Evolutionary conservation across 2,113 vertebrate genomes (phyloP).

Genomic region (Nesogale talazaci): DNA sequence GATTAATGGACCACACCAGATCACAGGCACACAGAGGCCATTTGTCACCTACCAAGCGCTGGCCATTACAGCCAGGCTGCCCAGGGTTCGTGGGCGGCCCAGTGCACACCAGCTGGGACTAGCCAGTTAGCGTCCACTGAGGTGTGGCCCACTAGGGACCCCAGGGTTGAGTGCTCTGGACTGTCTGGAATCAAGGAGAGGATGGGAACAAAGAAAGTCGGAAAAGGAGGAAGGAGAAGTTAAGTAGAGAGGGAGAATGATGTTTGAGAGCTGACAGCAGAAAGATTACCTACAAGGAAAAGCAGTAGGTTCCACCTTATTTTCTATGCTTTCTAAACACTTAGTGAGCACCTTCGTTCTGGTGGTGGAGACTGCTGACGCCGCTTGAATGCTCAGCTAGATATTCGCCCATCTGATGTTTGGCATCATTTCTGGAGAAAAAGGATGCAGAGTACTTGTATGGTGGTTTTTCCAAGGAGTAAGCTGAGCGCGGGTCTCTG

Average conservation of each 20-base stretch:
- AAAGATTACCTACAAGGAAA: neutral
- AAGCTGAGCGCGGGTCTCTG: neutral
- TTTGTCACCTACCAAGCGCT: slow-evolving; percentile 51
- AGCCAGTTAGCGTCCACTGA: slow-evolving; percentile 19
- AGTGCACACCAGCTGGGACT: slow-evolving; percentile 63
- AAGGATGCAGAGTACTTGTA: neutral
- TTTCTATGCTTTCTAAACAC: neutral
- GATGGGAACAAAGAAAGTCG: neutral
- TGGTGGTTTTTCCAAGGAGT: neutral
- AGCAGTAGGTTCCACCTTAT: neutral
- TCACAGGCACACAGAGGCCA: slow-evolving; percentile 52
- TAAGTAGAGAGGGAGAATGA: neutral
- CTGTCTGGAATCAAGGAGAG: neutral
- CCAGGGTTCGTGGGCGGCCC: neutral
- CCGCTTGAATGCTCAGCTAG: neutral
- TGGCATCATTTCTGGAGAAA: neutral
- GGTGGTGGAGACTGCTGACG: neutral
- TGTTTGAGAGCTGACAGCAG: neutral
- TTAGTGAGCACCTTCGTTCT: neutral
- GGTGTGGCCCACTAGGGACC: neutral
- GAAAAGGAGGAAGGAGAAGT: neutral
- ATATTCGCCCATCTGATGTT: too few relatives aligned
- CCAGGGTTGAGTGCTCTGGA: neutral
- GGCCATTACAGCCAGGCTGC: slow-evolving; percentile 39
- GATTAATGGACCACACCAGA: slow-evolving; percentile 69